Evolutionary conservation across 2,113 vertebrate species (phyloP), one percentile per base, ranked within the genome.

Genomic region (Pelvicachromis taeniatus): DNA sequence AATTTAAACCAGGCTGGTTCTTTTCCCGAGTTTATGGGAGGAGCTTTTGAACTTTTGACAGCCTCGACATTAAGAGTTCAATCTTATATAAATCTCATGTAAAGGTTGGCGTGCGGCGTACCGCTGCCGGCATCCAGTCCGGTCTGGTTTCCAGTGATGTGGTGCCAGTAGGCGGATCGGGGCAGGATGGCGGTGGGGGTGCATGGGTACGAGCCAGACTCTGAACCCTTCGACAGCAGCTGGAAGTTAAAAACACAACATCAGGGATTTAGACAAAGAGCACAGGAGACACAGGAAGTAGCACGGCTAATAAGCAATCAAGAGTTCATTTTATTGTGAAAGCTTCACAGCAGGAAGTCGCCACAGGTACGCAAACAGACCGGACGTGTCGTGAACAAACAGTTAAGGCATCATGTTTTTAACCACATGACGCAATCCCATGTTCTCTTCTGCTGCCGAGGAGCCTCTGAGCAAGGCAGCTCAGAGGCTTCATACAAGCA

Each of bases 91-190:
- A 73, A 0, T 73, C 14, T 50, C 0, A 10, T 38, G 10, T 16
- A 21, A 78, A 55, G 42, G 52, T 6, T 21, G 13, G 13, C 26
- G 89, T 95, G 95, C 91, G 96, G 95, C 95, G 94, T 95, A 98
- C 98, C 96, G 45, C 92, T 97, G 87, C 95, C 87, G 29, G 96
- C 91, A 55, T 98, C 97, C 0, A 96, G 90, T 31, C 96, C 95
- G 21, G 94, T 96, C 93, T 97, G 97, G 73, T 96, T 97, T 77
- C 97, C 97, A 0, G 97, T 98, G 89, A 99, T 99, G 90, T 99
- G 98, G 91, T 99, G 98, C 98, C 98, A 99, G 95, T 99, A 99
- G 68, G 97, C 98, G 0, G 98, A 99, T 70, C 98, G 97, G 40
- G 98, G 98, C 87, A 99, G 95, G 95, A 99, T 98, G 92, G 97